phyloP scores from a whole-genome alignment of 1,140 invertebrate genomes.

The Macrobrachium nipponense region DNA sequence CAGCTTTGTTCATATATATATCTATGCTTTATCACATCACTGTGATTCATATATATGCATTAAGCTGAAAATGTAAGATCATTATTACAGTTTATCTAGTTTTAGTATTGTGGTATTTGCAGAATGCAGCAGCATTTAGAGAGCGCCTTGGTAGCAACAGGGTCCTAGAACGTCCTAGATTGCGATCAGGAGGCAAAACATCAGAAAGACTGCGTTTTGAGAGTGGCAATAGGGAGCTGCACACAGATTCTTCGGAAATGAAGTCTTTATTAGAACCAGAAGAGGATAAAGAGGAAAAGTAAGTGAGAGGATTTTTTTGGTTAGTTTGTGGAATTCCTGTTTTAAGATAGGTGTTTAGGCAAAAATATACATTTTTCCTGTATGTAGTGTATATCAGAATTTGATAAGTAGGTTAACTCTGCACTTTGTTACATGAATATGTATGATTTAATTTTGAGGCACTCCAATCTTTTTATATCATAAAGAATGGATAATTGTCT shows the following conservation, averaged over 20 bases:
- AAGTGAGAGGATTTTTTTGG: not conserved
- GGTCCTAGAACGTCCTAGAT: slow-evolving; percentile 82
- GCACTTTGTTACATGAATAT: too few species aligned
- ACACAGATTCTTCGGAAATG: slow-evolving; percentile 37
- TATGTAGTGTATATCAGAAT: too few species aligned
- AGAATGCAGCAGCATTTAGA: slow-evolving; percentile 72
- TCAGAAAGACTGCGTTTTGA: slow-evolving; percentile 70
- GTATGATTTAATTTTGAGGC: too few species aligned
- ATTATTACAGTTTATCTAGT: too few species aligned
- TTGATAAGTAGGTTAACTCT: too few species aligned
- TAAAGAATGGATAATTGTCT: too few species aligned
- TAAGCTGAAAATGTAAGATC: too few species aligned
- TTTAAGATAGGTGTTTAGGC: not conserved
- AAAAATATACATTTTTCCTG: not conserved
- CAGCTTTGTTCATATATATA: too few species aligned
- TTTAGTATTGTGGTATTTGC: not conserved
- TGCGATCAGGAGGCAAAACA: slow-evolving; percentile 74
- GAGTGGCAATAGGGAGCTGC: slow-evolving; percentile 67
- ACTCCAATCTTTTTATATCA: too few species aligned
- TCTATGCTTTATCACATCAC: too few species aligned
- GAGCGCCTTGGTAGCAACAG: slow-evolving; percentile 88
- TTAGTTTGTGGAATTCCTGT: too few species aligned
- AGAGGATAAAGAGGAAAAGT: slow-evolving; percentile 59
- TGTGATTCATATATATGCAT: too few species aligned
- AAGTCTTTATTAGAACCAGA: slow-evolving; percentile 48